Conservation (phyloP, 2,888 invertebrate genomes). For the Ophraella communa region DNA sequence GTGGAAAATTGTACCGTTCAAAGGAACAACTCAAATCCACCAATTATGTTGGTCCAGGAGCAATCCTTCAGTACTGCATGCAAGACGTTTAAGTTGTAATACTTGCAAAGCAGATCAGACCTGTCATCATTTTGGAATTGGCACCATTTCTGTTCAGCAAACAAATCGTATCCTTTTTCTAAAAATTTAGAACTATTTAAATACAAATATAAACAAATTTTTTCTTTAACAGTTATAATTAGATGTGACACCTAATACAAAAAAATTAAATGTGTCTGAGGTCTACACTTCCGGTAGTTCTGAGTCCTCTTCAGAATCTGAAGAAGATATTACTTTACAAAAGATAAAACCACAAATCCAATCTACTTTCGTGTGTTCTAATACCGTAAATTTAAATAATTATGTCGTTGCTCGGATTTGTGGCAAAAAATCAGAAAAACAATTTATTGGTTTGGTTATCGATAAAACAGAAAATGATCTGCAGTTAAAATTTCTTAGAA, state of each 20-base stretch:
- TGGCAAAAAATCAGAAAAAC: background rate
- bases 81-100: slow-evolving; percentile 1
- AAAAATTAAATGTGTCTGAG: background rate
- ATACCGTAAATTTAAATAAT: too few species aligned
- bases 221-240: too few species aligned
- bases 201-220: too few species aligned
- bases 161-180: too few species aligned
- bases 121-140: background rate
- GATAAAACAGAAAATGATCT: background rate
- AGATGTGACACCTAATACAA: too few species aligned
- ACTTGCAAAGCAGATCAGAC: background rate
- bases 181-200: too few species aligned
- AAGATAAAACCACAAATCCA: background rate
- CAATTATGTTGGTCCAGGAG: background rate
- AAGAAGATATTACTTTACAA: background rate
- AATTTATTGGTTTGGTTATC: background rate
- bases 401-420: background rate
- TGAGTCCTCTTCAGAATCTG: background rate
- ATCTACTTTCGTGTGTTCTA: too few species aligned
- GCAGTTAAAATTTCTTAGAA: background rate
- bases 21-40: slow-evolving; percentile 9
- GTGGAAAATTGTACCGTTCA: too few species aligned
- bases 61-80: background rate
- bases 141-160: too few species aligned
- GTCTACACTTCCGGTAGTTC: background rate